phyloP scores from a whole-genome alignment of 1,140 invertebrate genomes.

The Acromyrmex heyeri region DNA sequence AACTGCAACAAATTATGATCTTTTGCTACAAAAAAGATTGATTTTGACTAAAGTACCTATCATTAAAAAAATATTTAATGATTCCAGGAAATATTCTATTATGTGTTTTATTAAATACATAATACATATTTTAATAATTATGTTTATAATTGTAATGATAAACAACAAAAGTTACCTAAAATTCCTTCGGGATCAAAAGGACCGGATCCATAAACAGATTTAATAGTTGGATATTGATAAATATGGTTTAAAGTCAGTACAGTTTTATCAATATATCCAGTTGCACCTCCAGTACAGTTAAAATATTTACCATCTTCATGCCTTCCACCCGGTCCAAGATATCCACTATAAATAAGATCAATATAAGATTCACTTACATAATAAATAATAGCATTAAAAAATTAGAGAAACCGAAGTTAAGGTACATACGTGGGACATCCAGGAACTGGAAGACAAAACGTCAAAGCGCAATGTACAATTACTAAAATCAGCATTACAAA shows the following conservation, averaged over 20 bases:
- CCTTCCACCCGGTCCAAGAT: slow-evolving; percentile 94
- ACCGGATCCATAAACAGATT: slow-evolving; percentile 89
- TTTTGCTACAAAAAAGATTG: neutral
- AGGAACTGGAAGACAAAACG: slow-evolving; percentile 89
- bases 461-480: slow-evolving; percentile 88
- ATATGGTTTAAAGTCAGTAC: slow-evolving; percentile 87
- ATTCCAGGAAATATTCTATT: neutral
- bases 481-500: slow-evolving; percentile 88
- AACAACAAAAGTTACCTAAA: slow-evolving; percentile 58
- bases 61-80: neutral
- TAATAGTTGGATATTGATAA: slow-evolving; percentile 92
- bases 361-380: neutral
- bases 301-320: slow-evolving; percentile 88
- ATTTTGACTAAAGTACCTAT: neutral
- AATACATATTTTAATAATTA: slow-evolving; percentile 79
- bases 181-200: slow-evolving; percentile 96
- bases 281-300: slow-evolving; percentile 94
- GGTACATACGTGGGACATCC: slow-evolving; percentile 87
- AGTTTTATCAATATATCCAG: slow-evolving; percentile 92
- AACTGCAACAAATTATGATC: too few relatives aligned
- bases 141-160: neutral
- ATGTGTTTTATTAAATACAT: neutral
- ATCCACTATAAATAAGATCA: slow-evolving; percentile 87
- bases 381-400: neutral
- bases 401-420: neutral